Evolutionary conservation across 2,888 invertebrate species (phyloP), one percentile per base, ranked within the genome.

Genomic region (Diachrysia chrysitis): DNA sequence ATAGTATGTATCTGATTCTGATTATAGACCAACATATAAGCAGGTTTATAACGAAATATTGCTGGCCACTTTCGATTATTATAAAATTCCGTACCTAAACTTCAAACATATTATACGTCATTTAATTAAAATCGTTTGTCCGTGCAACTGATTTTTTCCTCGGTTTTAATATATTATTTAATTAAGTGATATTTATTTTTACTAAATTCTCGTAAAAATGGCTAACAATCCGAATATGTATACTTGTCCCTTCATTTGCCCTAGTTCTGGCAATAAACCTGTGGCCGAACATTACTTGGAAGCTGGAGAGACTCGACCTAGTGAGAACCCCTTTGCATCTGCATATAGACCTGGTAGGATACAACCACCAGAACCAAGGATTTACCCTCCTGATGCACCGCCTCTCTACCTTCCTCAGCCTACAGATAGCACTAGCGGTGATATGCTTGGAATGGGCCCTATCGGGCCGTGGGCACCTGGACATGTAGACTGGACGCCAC

Each of bases 381-480:
- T 85, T 0, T 90, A 90, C 60, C 90, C 93, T 3, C 86, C 90
- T 0, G 90, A 83, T 23, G 91, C 94, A 14, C 95, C 95, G 0
- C 94, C 95, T 0, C 79, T 78, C 42, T 95, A 94, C 66, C 87
- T 95, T 0, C 95, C 95, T 0, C 95, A 95, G 69, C 89, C 92
- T 0, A 90, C 90, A 0, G 94, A 94, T 2, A 93, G 88, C 42
- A 93, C 92, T 1, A 95, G 95, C 69, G 94, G 94, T 0, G 94
- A 95, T 62, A 88, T 90, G 5, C 88, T 95, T 7, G 83, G 85
- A 1, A 95, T 95, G 95, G 89, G 90, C 0, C 90, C 94, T 0
- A 89, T 94, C 58, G 97, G 96, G 0, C 97, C 97, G 0, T 98
- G 97, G 97, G 98, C 98, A 0, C 95, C 97, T 0, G 98, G 98